Evolutionary conservation across 2,113 vertebrate species (phyloP).

Genomic region (Formicarius rufipectus): DNA sequence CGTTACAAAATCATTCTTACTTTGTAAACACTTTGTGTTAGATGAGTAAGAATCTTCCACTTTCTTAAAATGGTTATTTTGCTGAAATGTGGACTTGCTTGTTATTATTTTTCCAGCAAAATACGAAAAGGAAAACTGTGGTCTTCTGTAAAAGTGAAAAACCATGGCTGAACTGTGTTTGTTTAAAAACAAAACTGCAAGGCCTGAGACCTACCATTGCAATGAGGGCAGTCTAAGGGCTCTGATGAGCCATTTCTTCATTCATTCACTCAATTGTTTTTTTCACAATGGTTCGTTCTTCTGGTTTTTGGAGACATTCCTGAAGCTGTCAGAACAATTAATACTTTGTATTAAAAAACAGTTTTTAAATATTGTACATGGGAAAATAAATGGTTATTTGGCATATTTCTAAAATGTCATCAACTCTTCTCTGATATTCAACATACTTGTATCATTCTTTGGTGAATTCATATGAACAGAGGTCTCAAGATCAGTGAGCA

Average conservation of each 20-base stretch:
- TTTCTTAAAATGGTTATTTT: neutral
- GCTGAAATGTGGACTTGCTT: neutral
- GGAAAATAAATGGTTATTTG: neutral
- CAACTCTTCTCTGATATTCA: neutral
- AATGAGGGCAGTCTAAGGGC: neutral
- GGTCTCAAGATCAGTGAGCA: neutral
- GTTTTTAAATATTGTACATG: neutral
- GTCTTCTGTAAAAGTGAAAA: conserved; percentile 15
- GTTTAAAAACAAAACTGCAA: neutral
- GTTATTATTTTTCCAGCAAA: neutral
- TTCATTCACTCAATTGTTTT: neutral
- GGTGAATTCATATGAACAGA: neutral
- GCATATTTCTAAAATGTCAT: conserved; percentile 1
- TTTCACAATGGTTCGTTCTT: conserved; percentile 2
- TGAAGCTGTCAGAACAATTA: neutral
- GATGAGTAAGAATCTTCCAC: neutral
- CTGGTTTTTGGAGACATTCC: neutral
- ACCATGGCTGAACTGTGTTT: neutral
- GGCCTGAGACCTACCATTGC: neutral
- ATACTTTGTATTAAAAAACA: neutral
- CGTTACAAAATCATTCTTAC: neutral
- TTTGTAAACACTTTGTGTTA: neutral
- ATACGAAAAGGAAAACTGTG: neutral
- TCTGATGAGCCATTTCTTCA: conserved; percentile 24
- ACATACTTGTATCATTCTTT: neutral